Base-by-base conservation (phyloP, 2,113 vertebrate genomes). In the Elaphurus davidianus region DNA sequence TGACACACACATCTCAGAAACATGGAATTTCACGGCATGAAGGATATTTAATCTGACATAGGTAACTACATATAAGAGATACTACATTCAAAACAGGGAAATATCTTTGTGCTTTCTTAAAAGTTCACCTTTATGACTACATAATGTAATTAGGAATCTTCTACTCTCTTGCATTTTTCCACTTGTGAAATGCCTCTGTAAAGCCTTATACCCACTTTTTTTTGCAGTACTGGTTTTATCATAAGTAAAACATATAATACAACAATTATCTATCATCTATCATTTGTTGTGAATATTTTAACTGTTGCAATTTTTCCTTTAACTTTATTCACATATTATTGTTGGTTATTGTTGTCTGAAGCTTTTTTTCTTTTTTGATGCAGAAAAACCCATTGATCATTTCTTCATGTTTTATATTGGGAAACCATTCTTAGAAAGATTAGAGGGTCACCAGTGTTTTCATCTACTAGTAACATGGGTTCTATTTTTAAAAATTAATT, bases 61-160 rank as follows among this genome's bases (percentile, higher is more conserved):
- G 57, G 55, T 59, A 96, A 82, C 33, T 74, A 88, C 25, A 60
- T 74, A 62, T 50, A 43, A 96, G 52, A 93, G 57, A 93, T 40
- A 7, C 33, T 94, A 8, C 88, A 45, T 67, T 94, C 64, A 79
- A 90, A 96, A 95, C 12, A 87, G 54, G 33, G 96, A 62, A 89
- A 50, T 74, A 60, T 85, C 33, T 89, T 76, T 64, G 74, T 92
- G 62, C 96, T 94, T 88, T 96, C 84, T 95, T 57, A 62, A 76
- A 91, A 94, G 23, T 91, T 92, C 25, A 95, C 21, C 28, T 82
- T 79, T 90, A 87, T 62, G 7, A 28, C 62, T 89, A 71, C 3
- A n/a, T 57, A 43, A 79, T 92, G 25, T 30, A 4, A 84, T 15
- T 50, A 71, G 9, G 11, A 86, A 7, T 15, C 84, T 90, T 90